These are phyloP conservation scores for Temnopleurus reevesii DNA, from an alignment of 53 echinoderm and acorn worm genomes.

Conservation along the genomic window DNA sequence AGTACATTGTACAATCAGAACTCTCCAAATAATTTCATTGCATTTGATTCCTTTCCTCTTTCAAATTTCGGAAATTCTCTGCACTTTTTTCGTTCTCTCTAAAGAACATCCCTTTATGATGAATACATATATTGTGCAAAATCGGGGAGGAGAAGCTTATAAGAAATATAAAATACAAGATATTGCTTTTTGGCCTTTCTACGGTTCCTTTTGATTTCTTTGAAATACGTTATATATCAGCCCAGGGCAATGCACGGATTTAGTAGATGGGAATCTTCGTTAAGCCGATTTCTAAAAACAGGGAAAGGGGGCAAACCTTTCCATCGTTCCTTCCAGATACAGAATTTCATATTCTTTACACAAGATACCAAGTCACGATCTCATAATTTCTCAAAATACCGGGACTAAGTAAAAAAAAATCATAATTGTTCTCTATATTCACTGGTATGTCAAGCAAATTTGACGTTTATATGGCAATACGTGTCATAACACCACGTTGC, in stretches of 20 bases:
- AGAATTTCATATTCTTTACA: not conserved
- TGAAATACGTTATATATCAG: not conserved
- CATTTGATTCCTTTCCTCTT: too few relatives aligned
- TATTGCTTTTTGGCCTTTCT: not conserved
- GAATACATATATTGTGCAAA: too few relatives aligned
- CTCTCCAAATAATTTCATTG: too few relatives aligned
- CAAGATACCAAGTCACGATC: not conserved
- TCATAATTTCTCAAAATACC: not conserved
- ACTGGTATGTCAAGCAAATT: conserved; percentile 17
- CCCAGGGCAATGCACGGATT: not conserved
- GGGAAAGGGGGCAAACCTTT: conserved; percentile 1
- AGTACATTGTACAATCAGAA: too few relatives aligned
- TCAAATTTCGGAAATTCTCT: too few relatives aligned
- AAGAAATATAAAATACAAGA: not conserved
- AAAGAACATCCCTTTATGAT: too few relatives aligned
- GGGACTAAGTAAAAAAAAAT: not conserved
- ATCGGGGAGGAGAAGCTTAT: not conserved
- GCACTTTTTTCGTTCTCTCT: too few relatives aligned
- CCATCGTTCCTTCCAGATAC: not conserved
- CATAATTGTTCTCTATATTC: not conserved
- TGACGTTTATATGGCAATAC: too few relatives aligned
- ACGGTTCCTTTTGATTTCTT: not conserved
- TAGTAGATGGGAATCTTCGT: not conserved
- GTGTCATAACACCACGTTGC: too few relatives aligned
- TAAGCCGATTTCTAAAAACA: conserved; percentile 34